Percentiles rank a stretch among this genome's conserved stretches.
These are phyloP conservation scores for Psittacula echo DNA, from an alignment of 2,797 vertebrate genomes.

Conservation along the genomic window DNA sequence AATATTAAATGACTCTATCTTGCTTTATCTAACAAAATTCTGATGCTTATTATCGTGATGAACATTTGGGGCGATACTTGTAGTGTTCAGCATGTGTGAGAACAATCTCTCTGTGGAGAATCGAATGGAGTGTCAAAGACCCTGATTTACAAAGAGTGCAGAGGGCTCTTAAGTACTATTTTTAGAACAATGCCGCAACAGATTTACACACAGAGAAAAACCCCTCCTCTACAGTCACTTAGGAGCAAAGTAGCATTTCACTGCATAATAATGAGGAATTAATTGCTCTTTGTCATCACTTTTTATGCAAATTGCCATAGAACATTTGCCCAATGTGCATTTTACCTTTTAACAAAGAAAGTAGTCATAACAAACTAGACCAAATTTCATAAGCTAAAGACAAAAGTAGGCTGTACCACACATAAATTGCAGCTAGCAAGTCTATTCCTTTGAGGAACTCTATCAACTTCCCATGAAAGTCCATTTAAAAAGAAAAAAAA, in stretches of 20 bases:
- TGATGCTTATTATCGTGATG: conserved; percentile 62
- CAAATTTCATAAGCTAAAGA: conserved; percentile 68
- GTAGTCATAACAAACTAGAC: conserved; percentile 76
- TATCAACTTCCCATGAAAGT: conserved; percentile 42
- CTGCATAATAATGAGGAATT: conserved; percentile 82
- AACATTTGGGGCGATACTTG: conserved; percentile 56
- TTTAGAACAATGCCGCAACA: conserved; percentile 80
- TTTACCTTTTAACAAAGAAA: conserved; percentile 81
- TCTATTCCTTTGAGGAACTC: conserved; percentile 56
- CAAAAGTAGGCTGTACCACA: conserved; percentile 69
- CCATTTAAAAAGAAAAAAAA: not conserved
- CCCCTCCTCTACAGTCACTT: conserved; percentile 72
- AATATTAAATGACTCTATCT: conserved; percentile 68
- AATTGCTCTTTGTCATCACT: conserved; percentile 83
- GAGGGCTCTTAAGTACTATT: conserved; percentile 78
- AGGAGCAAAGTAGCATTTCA: conserved; percentile 79
- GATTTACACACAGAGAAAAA: conserved; percentile 72
- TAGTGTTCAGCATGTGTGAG: conserved; percentile 45
- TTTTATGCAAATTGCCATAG: conserved; percentile 80
- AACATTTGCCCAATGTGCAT: conserved; percentile 78
- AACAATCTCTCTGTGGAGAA: conserved; percentile 37
- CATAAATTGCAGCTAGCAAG: conserved; percentile 65
- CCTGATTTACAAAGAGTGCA: conserved; percentile 79
- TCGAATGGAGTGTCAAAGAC: conserved; percentile 70
- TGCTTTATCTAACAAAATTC: conserved; percentile 65